Evolutionary conservation across 2,113 vertebrate genomes (phyloP), one percentile per base, ranked within the genome.

Genomic region (Oostethus manadensis): DNA sequence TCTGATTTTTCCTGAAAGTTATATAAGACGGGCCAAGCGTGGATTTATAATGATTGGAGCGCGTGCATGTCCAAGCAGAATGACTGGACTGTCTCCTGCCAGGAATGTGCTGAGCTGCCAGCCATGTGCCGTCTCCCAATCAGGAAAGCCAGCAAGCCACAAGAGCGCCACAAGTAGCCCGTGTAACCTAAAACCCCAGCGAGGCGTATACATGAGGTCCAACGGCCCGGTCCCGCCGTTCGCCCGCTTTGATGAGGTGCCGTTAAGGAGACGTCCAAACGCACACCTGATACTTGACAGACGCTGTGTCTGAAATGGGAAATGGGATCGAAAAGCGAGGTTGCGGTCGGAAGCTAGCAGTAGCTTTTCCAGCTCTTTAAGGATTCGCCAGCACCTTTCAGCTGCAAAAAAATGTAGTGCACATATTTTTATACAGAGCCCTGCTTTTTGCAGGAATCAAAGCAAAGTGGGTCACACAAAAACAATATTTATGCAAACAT

Each of bases 141-240:
- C 60, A 70, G 61, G 72, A 76, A 75, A 78, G 65, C 66, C 64
- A 68, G 71, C 68, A 58, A 63, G 73, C 69, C 74, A 58, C 70
- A 76, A 59, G 56, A 38, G 51, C 46, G 51, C 16, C 46, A 45
- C 45, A 62, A 1, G 46, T 53, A 64, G 57, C 57, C 58, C 4
- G 69, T 61, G 77, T 70, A 83, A 84, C 67, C 22, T 70, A 71
- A 82, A 76, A 79, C 83, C 74, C 50, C 16, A 43, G 63, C 16
- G 55, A 73, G 74, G 60, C 58, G 72, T 50, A n/a, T n/a, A 69
- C 45, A 16, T 8, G 21, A 56, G 60, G 29, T 62, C 42, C 54
- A 47, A 38, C 59, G 22, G 26, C 59, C 55, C 38, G 33, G 66
- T 20, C 47, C 4, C 14, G 65, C 8, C 56, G 59, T 58, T 42